phyloP scores from a whole-genome alignment of 2,797 vertebrate species.

The Peromyscus eremicus region DNA sequence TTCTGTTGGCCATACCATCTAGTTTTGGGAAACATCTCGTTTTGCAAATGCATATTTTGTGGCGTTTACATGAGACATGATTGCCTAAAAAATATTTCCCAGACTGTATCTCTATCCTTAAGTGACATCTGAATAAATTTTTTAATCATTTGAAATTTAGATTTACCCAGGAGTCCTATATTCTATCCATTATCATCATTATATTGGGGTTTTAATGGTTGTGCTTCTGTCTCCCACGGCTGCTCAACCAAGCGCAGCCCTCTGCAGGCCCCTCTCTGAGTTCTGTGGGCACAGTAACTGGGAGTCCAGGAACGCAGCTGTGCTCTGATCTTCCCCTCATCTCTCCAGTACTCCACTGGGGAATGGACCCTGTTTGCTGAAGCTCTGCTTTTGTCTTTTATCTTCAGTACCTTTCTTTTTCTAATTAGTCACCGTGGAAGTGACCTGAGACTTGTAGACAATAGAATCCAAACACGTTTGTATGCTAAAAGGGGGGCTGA shows the following conservation, averaged over 20 bases:
- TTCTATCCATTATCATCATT: conserved; percentile 11
- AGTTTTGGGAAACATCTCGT: background rate
- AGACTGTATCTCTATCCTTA: background rate
- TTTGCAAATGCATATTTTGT: background rate
- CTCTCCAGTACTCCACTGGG: conserved; percentile 1
- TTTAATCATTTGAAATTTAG: conserved; percentile 58
- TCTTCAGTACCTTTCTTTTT: conserved; percentile 36
- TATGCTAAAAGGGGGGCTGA: background rate
- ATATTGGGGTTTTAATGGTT: background rate
- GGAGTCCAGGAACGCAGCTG: background rate
- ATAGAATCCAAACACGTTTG: conserved; percentile 10
- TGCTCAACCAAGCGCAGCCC: background rate
- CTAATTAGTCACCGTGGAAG: background rate
- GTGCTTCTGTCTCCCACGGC: background rate
- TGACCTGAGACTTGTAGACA: background rate
- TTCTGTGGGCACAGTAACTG: background rate
- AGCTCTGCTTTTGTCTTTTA: conserved; percentile 44
- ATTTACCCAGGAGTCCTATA: conserved; percentile 11
- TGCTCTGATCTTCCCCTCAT: background rate
- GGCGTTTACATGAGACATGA: background rate
- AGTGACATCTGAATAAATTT: background rate
- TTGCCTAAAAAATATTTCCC: background rate
- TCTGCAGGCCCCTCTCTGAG: background rate
- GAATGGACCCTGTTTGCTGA: conserved; percentile 6
- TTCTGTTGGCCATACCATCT: background rate